phyloP scores from a whole-genome alignment of 2,113 vertebrate species.

The Myiozetetes cayanensis region DNA sequence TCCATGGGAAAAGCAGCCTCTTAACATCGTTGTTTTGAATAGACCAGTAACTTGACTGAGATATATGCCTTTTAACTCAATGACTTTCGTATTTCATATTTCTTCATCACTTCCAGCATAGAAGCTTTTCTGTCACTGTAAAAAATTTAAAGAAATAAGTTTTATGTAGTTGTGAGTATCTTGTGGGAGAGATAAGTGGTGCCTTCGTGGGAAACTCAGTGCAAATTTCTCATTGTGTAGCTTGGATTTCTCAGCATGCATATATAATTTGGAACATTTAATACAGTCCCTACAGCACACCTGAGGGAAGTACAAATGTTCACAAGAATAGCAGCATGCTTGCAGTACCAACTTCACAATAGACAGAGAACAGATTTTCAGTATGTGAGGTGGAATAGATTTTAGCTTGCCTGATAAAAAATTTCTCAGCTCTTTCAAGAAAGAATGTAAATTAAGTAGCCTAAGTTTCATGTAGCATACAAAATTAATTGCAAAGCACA shows the following conservation, averaged over 20 bases:
- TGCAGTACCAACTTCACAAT: background rate
- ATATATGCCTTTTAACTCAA: background rate
- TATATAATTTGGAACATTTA: background rate
- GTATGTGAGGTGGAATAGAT: background rate
- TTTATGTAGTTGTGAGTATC: background rate
- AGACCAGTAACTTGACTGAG: background rate
- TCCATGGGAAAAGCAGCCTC: background rate
- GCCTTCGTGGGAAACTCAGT: background rate
- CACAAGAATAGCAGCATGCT: fast-evolving
- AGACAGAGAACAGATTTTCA: background rate
- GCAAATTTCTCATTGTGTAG: background rate
- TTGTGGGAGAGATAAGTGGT: background rate
- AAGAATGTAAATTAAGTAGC: background rate
- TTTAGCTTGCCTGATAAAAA: background rate
- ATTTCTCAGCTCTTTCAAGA: background rate
- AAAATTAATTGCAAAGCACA: background rate
- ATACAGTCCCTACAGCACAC: background rate
- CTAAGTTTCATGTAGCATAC: background rate
- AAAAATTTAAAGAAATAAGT: background rate
- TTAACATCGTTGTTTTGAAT: background rate
- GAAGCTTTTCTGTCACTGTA: background rate
- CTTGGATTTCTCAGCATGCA: background rate
- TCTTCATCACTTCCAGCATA: background rate
- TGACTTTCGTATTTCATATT: background rate
- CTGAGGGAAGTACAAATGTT: background rate